Evolutionary conservation across 2,888 invertebrate species (phyloP), one percentile per base, ranked within the genome.

Genomic region (Stenurella melanura): DNA sequence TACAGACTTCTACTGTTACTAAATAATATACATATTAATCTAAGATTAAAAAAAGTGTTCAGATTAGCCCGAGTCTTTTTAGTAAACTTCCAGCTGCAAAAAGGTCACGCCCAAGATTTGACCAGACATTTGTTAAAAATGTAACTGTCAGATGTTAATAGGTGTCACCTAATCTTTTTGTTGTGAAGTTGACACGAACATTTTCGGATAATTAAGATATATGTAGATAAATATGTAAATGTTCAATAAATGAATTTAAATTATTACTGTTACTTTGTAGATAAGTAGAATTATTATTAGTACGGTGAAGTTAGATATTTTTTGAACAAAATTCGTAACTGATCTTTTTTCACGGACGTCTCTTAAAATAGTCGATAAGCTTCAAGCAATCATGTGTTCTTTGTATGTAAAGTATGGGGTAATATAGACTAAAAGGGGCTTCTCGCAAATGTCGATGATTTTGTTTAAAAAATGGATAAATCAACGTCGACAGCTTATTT

Each of bases 161-260:
- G 64, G 34, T 64, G 64, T 64, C 64, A 64, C 34, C 42, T 64
- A 64, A 64, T 64, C 64, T 38, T 17, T 64, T 64, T 64, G n/a
- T 38, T 64, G 3, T 38, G 17, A 12, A 38, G 10, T 42, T 64
- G 64, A 64, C 64, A 38, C 64, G n/a, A 64, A 64, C 64, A 64
- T 64, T 64, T 64, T 42, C 34, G 18, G 42, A 42, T 34, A 64
- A 64, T 64, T 64, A 64, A 64, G 64, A 64, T 64, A 42, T 34
- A 17, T 42, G 64, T 42, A 64, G 64, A 64, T 30, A 61, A 2
- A 30, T 61, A 17, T 61, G 58, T 19, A 58, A 61, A 61, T 61
- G 17, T 30, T n/a, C 30, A 34, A 61, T 19, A 61, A 30, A 61
- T n/a, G 26, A 21, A 30, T 61, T 34, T 26, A 34, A 61, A 58